These are phyloP conservation scores for Tyto alba DNA, from an alignment of 2,113 vertebrate genomes.

Conservation along the genomic window DNA sequence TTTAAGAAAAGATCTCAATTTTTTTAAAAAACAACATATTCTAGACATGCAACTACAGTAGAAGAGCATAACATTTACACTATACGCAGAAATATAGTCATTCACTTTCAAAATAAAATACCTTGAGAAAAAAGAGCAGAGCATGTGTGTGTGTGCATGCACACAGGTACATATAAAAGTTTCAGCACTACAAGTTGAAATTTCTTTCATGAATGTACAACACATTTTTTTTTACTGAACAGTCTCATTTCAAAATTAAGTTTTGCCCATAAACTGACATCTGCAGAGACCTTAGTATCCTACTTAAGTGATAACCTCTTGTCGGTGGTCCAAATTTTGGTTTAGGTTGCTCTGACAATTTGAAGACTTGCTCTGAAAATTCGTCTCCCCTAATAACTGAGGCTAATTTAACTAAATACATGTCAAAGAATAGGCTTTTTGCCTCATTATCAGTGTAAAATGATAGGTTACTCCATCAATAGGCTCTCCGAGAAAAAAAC, in stretches of 20 bases:
- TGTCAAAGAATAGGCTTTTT: not conserved
- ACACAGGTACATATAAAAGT: not conserved
- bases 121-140: not conserved
- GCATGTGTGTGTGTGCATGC: not conserved
- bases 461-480: not conserved
- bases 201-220: not conserved
- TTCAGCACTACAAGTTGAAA: not conserved
- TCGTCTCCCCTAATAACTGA: not conserved
- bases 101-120: not conserved
- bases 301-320: not conserved
- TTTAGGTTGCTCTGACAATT: not conserved
- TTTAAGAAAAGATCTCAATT: not conserved
- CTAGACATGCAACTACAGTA: not conserved
- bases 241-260: not conserved
- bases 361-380: not conserved
- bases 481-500: not conserved
- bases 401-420: not conserved
- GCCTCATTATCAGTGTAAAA: not conserved
- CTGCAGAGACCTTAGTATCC: not conserved
- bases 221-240: not conserved
- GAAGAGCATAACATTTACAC: not conserved
- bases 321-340: not conserved
- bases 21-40: not conserved
- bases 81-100: not conserved
- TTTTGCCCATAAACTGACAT: not conserved